Conservation (phyloP, 1,140 invertebrate species). For the Drosophila carrolli region DNA sequence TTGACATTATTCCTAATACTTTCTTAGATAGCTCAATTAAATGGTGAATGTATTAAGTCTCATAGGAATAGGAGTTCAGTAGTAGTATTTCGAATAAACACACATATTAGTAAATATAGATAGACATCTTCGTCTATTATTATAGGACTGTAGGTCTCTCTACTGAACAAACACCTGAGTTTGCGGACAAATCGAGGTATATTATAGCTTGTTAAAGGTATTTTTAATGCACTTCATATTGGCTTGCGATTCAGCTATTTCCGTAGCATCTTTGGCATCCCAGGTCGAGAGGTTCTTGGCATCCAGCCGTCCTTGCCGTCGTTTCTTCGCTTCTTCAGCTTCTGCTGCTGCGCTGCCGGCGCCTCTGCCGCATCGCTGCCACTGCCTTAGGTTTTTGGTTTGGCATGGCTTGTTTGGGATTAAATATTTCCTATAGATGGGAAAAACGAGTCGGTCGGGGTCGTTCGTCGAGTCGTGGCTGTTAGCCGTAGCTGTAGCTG, state of each 20-base stretch:
- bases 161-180: not conserved
- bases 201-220: not conserved
- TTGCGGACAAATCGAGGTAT: not conserved
- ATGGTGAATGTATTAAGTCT: too few species aligned
- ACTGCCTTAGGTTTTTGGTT: constrained; percentile 66
- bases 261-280: constrained; percentile 13
- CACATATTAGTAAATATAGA: too few species aligned
- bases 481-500: constrained; percentile 34
- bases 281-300: constrained; percentile 33
- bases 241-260: not conserved
- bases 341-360: constrained; percentile 29
- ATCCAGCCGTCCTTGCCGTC: constrained; percentile 35
- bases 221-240: too few species aligned
- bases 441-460: constrained; percentile 79
- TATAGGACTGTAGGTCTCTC: not conserved
- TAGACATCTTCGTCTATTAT: too few species aligned
- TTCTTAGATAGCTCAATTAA: too few species aligned
- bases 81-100: too few species aligned
- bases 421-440: constrained; percentile 83
- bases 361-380: constrained; percentile 31
- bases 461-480: constrained; percentile 52
- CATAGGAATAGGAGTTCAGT: too few species aligned
- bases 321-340: constrained; percentile 30
- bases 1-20: too few species aligned
- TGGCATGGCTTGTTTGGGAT: constrained; percentile 80